phyloP scores from a whole-genome alignment of 2,888 invertebrate genomes.

The Drosophila picticornis region DNA sequence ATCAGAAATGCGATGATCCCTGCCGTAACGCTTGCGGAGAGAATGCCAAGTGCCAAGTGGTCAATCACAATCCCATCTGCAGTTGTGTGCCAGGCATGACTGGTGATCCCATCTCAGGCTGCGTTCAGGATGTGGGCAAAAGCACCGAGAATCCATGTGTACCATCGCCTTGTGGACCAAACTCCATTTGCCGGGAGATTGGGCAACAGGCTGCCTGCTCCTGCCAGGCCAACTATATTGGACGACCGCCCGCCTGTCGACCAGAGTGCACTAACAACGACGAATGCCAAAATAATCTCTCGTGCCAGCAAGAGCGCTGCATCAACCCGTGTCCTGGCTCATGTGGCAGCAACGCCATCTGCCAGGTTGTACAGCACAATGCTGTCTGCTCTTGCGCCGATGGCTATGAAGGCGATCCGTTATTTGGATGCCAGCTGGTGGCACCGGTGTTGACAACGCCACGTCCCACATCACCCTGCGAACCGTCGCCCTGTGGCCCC shows the following conservation, averaged over 20 bases:
- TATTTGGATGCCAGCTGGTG: constrained; percentile 86
- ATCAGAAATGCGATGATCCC: constrained; percentile 89
- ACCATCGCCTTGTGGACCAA: constrained; percentile 93
- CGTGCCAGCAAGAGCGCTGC: constrained; percentile 93
- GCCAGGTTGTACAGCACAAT: constrained; percentile 93
- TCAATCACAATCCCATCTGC: constrained; percentile 90
- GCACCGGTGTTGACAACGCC: constrained; percentile 87
- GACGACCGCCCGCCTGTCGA: constrained; percentile 94
- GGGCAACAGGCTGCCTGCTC: constrained; percentile 94
- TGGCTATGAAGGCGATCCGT: constrained; percentile 93
- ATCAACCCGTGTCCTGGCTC: constrained; percentile 92
- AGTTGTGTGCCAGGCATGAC: constrained; percentile 88
- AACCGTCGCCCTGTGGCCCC: constrained; percentile 93
- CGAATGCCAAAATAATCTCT: constrained; percentile 92
- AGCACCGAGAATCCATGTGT: constrained; percentile 88
- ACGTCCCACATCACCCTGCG: constrained; percentile 90
- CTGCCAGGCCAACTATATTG: constrained; percentile 92
- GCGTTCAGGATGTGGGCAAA: constrained; percentile 84
- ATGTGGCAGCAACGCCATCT: constrained; percentile 92
- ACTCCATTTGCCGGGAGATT: constrained; percentile 92
- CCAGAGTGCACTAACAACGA: constrained; percentile 93
- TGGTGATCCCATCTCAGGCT: constrained; percentile 88
- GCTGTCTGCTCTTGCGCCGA: constrained; percentile 93
- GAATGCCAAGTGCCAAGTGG: constrained; percentile 89
- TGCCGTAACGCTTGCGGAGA: constrained; percentile 89